phyloP scores from a whole-genome alignment of 2,113 vertebrate species.

The Thalassarche chlororhynchos region DNA sequence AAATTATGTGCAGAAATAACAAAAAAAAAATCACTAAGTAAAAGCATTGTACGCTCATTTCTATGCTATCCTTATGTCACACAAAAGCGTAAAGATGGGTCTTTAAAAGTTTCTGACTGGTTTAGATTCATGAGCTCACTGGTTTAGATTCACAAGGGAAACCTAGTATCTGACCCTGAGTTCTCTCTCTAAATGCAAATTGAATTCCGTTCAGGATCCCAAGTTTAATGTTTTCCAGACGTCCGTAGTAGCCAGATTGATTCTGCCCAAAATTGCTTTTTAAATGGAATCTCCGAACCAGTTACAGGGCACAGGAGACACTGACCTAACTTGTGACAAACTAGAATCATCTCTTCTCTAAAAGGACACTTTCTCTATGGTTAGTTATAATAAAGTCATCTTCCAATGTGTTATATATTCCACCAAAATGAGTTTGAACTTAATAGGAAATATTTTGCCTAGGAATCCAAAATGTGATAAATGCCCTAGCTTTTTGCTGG shows the following conservation, averaged over 20 bases:
- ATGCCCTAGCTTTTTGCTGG: neutral
- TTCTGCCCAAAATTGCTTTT: neutral
- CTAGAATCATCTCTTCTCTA: neutral
- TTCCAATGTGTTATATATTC: neutral
- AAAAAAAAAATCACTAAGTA: neutral
- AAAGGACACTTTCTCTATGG: neutral
- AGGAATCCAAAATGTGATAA: neutral
- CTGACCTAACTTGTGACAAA: neutral
- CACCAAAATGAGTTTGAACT: neutral
- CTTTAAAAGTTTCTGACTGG: neutral
- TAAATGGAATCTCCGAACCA: accelerated
- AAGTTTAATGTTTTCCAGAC: neutral
- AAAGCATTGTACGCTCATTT: neutral
- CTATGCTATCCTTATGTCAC: neutral
- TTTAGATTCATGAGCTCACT: neutral
- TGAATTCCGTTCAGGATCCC: neutral
- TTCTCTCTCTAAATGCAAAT: neutral
- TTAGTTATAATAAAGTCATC: neutral
- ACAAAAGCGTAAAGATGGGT: accelerated
- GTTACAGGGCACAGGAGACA: neutral
- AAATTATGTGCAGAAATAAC: neutral
- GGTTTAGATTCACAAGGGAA: neutral
- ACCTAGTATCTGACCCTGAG: accelerated
- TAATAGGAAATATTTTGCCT: neutral
- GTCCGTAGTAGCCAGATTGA: neutral